A percentile compares a stretch with the other conserved stretches of the same genome.
Evolutionary conservation across 2,888 invertebrate genomes (phyloP).

Genomic region (Pandemis corylana): DNA sequence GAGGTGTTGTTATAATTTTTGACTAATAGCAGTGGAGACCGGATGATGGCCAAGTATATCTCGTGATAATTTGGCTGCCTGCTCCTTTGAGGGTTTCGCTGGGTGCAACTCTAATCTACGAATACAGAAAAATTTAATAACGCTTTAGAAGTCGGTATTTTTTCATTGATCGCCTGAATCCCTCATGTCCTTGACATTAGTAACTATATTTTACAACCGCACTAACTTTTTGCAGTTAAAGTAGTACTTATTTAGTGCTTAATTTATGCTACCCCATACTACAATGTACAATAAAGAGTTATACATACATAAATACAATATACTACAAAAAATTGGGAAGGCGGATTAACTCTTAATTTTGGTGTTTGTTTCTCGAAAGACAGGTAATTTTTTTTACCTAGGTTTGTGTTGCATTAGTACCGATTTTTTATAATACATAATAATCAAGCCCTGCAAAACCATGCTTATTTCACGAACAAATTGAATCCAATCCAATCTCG

Average conservation of each 20-base stretch:
- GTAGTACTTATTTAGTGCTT: too few relatives aligned
- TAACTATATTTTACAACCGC: too few relatives aligned
- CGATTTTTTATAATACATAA: neutral
- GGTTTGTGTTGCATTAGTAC: too few relatives aligned
- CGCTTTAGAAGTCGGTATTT: neutral
- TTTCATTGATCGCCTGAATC: neutral
- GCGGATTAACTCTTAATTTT: too few relatives aligned
- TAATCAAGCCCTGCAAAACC: neutral
- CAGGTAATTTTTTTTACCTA: too few relatives aligned
- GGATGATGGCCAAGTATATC: conserved; percentile 44
- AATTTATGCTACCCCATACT: too few relatives aligned
- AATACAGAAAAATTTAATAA: neutral
- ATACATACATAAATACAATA: too few relatives aligned
- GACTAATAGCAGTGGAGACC: conserved; percentile 60
- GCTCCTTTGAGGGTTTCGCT: neutral
- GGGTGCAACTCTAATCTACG: neutral
- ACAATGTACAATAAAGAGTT: too few relatives aligned
- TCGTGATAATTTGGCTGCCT: conserved; percentile 46
- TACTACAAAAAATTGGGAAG: too few relatives aligned
- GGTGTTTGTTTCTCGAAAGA: too few relatives aligned
- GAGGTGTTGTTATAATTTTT: conserved; percentile 55
- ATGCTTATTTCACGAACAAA: neutral
- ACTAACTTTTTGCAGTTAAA: too few relatives aligned
- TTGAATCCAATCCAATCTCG: neutral
- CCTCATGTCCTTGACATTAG: too few relatives aligned